Evolutionary conservation across 2,888 invertebrate species (phyloP).

Genomic region (Tinea trinotella): DNA sequence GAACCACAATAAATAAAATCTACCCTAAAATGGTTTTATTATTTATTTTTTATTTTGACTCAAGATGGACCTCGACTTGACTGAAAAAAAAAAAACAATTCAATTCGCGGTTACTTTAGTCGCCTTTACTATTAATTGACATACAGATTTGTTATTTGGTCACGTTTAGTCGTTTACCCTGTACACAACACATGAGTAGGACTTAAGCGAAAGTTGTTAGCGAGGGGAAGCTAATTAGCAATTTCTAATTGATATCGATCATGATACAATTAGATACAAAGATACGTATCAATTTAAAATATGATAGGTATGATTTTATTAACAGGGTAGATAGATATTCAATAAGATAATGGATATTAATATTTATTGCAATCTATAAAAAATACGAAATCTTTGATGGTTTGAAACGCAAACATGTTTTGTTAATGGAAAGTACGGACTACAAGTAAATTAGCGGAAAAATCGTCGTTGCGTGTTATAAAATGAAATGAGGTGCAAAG

Average conservation of each 20-base stretch:
- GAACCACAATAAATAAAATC: no score
- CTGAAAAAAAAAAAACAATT: no score
- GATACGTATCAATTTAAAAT: no score
- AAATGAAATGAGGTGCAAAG: conserved; percentile 15
- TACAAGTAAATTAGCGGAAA: background rate
- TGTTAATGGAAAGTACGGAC: background rate
- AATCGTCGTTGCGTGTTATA: background rate
- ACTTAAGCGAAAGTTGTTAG: conserved; percentile 17
- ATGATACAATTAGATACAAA: background rate
- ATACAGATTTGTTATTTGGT: background rate
- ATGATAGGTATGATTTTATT: no score
- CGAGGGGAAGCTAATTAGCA: conserved; percentile 11
- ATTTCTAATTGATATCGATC: background rate
- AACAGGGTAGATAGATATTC: no score
- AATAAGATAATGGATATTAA: no score
- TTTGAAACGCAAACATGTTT: background rate
- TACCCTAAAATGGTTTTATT: no score
- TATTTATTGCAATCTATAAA: no score
- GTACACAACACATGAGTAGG: background rate
- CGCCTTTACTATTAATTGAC: background rate
- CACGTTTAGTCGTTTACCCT: conserved; percentile 6
- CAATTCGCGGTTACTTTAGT: no score
- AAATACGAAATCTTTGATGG: no score
- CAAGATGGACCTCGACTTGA: no score
- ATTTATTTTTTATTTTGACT: no score